Evolutionary conservation across 1,140 invertebrate species (phyloP).

Genomic region (Proales similis): DNA sequence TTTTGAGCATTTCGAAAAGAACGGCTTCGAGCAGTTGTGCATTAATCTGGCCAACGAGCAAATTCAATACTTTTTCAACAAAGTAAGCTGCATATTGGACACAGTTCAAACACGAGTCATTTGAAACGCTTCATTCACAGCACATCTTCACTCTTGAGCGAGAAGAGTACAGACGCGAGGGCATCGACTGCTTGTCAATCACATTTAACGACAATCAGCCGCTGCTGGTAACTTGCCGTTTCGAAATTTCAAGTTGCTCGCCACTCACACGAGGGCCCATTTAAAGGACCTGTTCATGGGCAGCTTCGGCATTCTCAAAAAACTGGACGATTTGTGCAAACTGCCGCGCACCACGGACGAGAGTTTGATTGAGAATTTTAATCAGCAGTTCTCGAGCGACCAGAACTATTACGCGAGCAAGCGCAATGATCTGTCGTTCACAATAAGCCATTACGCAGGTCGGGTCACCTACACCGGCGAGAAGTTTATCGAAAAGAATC

Average conservation of each 20-base stretch:
- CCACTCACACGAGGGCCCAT: too few relatives aligned
- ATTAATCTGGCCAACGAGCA: slow-evolving; percentile 88
- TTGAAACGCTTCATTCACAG: slow-evolving; percentile 47
- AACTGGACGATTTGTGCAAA: slow-evolving; percentile 68
- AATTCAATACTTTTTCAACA: slow-evolving; percentile 76
- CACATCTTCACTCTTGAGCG: slow-evolving; percentile 67
- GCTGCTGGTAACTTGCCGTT: too few relatives aligned
- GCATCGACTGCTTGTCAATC: slow-evolving; percentile 66
- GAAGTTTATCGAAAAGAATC: slow-evolving; percentile 69
- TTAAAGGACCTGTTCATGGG: slow-evolving; percentile 63
- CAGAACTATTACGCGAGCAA: slow-evolving; percentile 39
- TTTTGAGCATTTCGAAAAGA: slow-evolving; percentile 62
- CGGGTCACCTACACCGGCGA: slow-evolving; percentile 58
- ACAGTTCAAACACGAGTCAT: slow-evolving; percentile 39
- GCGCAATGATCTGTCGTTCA: slow-evolving; percentile 59
- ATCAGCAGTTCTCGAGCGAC: slow-evolving; percentile 37
- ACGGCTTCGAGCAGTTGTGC: slow-evolving; percentile 76
- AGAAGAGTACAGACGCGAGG: slow-evolving; percentile 67
- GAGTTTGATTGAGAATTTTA: slow-evolving; percentile 58
- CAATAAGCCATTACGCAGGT: slow-evolving; percentile 68
- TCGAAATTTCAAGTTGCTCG: too few relatives aligned
- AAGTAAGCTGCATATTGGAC: slow-evolving; percentile 73
- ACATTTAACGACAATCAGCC: slow-evolving; percentile 71
- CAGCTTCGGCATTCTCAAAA: slow-evolving; percentile 51
- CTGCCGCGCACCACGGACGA: slow-evolving; percentile 66